Percentiles rank a stretch among this genome's conserved stretches.
phyloP scores from a whole-genome alignment of 2,888 invertebrate species.

The Melolontha melolontha region DNA sequence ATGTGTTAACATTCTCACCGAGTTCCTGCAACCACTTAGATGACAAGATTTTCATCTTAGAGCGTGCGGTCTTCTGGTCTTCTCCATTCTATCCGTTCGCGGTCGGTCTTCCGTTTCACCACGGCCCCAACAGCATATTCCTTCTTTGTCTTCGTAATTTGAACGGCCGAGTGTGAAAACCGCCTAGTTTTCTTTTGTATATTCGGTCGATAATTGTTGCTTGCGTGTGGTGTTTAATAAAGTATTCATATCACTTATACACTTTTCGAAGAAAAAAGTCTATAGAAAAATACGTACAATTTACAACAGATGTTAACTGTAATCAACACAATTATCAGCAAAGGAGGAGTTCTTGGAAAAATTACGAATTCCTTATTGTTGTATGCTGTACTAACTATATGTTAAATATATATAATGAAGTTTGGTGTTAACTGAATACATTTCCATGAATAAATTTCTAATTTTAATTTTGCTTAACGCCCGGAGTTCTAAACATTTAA shows the following conservation, averaged over 20 bases:
- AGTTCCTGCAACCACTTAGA: slow-evolving; percentile 63
- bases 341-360: too few relatives aligned
- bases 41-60: slow-evolving; percentile 65
- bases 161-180: slow-evolving; percentile 14
- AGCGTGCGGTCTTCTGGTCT: not conserved
- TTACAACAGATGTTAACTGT: slow-evolving; percentile 6
- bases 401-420: too few relatives aligned
- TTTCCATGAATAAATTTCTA: too few relatives aligned
- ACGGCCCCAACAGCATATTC: not conserved
- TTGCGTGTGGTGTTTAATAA: slow-evolving; percentile 22
- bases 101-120: too few relatives aligned
- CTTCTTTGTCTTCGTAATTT: not conserved
- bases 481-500: too few relatives aligned
- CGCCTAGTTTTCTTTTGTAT: slow-evolving; percentile 13
- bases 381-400: too few relatives aligned
- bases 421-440: too few relatives aligned
- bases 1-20: slow-evolving; percentile 64
- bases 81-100: slow-evolving; percentile 1
- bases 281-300: slow-evolving; percentile 4
- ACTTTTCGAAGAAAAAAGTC: not conserved
- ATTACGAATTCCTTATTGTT: too few relatives aligned
- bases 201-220: slow-evolving; percentile 14
- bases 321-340: slow-evolving; percentile 10
- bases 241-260: slow-evolving; percentile 26
- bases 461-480: too few relatives aligned